Percentiles rank a stretch among this genome's conserved stretches.
Evolutionary conservation across 2,888 invertebrate genomes (phyloP).

Genomic region (Epistrophe grossulariae): DNA sequence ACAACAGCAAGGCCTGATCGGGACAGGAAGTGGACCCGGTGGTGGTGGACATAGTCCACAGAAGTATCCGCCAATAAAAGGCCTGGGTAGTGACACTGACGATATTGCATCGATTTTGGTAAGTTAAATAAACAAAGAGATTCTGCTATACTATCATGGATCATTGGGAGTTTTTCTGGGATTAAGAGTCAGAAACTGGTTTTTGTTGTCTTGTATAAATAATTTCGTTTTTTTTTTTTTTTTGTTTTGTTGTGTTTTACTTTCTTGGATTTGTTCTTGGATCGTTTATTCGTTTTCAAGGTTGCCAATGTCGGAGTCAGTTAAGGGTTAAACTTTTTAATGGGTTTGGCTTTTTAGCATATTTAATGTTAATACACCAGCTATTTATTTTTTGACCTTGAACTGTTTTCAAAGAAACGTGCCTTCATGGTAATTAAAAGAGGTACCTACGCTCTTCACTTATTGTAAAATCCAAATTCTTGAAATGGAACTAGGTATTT

Average conservation of each 20-base stretch:
- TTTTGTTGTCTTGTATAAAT: neutral
- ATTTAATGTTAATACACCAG: neutral
- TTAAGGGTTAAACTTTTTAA: neutral
- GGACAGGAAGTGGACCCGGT: conserved; percentile 79
- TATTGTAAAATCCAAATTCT: neutral
- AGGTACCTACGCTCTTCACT: too few relatives aligned
- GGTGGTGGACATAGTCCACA: conserved; percentile 60
- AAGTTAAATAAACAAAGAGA: conserved; percentile 75
- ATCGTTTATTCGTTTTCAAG: neutral
- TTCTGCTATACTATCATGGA: neutral
- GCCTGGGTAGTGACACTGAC: conserved; percentile 80
- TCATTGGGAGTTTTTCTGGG: neutral
- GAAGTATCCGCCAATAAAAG: conserved; percentile 78
- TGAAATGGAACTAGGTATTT: too few relatives aligned
- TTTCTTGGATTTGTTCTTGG: neutral
- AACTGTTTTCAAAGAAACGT: neutral
- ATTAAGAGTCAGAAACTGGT: conserved; percentile 3
- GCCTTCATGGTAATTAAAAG: neutral
- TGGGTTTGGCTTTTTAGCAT: neutral
- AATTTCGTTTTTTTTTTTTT: neutral
- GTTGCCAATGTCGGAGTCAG: neutral
- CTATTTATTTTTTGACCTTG: neutral
- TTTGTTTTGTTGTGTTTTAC: too few relatives aligned
- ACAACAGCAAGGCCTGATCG: conserved; percentile 76
- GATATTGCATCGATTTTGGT: conserved; percentile 80